A percentile compares a stretch with the other conserved stretches of the same genome.
Evolutionary conservation across 2,888 invertebrate species (phyloP).

Genomic region (Aleiodes alternator): DNA sequence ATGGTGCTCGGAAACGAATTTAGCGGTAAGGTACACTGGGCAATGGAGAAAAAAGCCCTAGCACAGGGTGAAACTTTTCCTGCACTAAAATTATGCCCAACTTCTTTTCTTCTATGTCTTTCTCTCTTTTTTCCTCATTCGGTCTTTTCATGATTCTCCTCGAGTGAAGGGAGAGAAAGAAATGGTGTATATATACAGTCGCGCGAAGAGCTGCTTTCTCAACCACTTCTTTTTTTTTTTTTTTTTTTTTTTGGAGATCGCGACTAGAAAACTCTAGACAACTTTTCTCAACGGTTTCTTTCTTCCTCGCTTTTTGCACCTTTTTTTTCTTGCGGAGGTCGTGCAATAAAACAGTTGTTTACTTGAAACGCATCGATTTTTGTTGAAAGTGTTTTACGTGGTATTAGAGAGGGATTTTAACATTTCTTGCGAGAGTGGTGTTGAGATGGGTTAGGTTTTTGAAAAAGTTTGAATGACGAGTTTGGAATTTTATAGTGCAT

Average conservation of each 20-base stretch:
- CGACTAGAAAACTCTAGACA: slow-evolving; percentile 45
- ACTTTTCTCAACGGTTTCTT: slow-evolving; percentile 32
- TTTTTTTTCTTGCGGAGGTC: not conserved
- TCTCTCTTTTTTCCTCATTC: not conserved
- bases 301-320: not conserved
- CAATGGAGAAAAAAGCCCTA: slow-evolving; percentile 30
- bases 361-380: slow-evolving; percentile 30
- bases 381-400: not conserved
- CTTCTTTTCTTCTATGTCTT: slow-evolving; percentile 20
- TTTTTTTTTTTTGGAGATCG: slow-evolving; percentile 35
- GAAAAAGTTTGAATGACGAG: slow-evolving; percentile 1
- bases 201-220: slow-evolving; percentile 16
- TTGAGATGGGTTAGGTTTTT: not conserved
- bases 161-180: slow-evolving; percentile 33
- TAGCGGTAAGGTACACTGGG: slow-evolving; percentile 27
- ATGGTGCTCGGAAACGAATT: slow-evolving; percentile 33
- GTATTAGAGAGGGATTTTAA: not conserved
- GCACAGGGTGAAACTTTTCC: slow-evolving; percentile 27
- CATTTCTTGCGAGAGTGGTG: not conserved
- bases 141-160: slow-evolving; percentile 29
- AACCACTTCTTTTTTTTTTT: slow-evolving; percentile 27
- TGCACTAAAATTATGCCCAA: slow-evolving; percentile 28
- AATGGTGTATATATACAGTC: slow-evolving; percentile 40
- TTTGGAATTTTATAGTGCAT: not conserved
- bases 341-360: slow-evolving; percentile 29